phyloP scores from a whole-genome alignment of 2,797 vertebrate genomes.

The Gambelia wislizenii region DNA sequence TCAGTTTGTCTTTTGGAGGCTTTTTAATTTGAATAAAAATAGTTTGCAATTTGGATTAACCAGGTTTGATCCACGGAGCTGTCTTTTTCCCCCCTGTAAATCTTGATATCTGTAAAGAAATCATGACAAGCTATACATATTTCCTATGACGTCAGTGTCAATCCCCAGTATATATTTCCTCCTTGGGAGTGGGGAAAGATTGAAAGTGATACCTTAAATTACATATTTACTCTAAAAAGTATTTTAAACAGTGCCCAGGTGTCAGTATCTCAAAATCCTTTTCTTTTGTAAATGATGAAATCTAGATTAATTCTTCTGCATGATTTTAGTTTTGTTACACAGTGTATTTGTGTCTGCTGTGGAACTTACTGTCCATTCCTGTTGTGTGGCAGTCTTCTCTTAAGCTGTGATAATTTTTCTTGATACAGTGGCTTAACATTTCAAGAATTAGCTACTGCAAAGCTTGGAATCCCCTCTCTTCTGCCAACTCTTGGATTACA shows the following conservation, averaged over 20 bases:
- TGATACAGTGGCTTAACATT: neutral
- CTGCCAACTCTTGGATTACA: neutral
- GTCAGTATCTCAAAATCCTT: neutral
- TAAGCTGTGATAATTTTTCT: neutral
- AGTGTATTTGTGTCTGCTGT: neutral
- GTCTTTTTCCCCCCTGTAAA: conserved; percentile 44
- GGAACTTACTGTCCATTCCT: too few species aligned
- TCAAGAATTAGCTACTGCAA: neutral
- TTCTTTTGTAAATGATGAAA: neutral
- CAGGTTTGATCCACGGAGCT: conserved; percentile 76
- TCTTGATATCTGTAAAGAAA: neutral
- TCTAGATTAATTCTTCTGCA: too few species aligned
- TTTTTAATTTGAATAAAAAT: conserved; percentile 86
- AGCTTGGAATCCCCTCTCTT: too few species aligned
- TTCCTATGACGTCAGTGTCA: neutral
- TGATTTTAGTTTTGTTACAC: neutral
- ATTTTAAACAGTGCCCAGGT: neutral
- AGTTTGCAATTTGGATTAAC: conserved; percentile 84
- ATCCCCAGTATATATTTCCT: neutral
- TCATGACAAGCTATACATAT: neutral
- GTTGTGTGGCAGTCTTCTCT: neutral
- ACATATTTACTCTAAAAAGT: neutral
- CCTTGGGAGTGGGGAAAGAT: neutral
- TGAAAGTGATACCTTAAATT: neutral
- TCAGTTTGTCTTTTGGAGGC: conserved; percentile 82